Conservation (phyloP, 2,888 invertebrate species). For the Cordilura impudica region DNA sequence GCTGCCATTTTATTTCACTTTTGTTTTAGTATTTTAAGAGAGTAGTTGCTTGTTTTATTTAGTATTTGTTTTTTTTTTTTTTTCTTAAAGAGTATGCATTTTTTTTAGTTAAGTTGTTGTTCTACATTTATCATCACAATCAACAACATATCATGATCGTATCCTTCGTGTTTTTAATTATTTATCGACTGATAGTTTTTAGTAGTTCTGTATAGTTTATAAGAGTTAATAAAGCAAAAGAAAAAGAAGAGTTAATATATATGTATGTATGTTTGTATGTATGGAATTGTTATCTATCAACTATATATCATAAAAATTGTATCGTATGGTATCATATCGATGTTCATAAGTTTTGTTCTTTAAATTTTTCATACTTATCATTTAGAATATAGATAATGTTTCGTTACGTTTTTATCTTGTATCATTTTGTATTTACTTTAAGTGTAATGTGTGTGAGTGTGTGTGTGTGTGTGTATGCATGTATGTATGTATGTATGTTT, state of each 20-base stretch:
- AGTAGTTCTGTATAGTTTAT: slow-evolving; percentile 56
- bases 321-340: slow-evolving; percentile 76
- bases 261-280: slow-evolving; percentile 46
- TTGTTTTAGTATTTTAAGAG: slow-evolving; percentile 25
- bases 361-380: slow-evolving; percentile 66
- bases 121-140: neutral
- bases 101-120: slow-evolving; percentile 5
- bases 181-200: slow-evolving; percentile 8
- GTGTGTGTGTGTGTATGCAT: too few species aligned
- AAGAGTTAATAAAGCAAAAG: slow-evolving; percentile 30
- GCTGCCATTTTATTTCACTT: slow-evolving; percentile 50
- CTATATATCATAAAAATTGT: slow-evolving; percentile 65
- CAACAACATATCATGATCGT: neutral
- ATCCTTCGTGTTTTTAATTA: neutral
- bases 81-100: neutral
- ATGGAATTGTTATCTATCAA: slow-evolving; percentile 51
- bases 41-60: slow-evolving; percentile 33
- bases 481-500: slow-evolving; percentile 71
- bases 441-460: slow-evolving; percentile 29
- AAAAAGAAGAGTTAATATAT: slow-evolving; percentile 40
- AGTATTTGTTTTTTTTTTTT: slow-evolving; percentile 7
- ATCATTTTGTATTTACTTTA: slow-evolving; percentile 52
- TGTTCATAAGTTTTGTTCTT: slow-evolving; percentile 69
- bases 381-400: slow-evolving; percentile 62
- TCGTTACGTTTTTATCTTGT: slow-evolving; percentile 72